Base-by-base conservation (phyloP, 2,113 vertebrate species). In the Rostratula benghalensis region DNA sequence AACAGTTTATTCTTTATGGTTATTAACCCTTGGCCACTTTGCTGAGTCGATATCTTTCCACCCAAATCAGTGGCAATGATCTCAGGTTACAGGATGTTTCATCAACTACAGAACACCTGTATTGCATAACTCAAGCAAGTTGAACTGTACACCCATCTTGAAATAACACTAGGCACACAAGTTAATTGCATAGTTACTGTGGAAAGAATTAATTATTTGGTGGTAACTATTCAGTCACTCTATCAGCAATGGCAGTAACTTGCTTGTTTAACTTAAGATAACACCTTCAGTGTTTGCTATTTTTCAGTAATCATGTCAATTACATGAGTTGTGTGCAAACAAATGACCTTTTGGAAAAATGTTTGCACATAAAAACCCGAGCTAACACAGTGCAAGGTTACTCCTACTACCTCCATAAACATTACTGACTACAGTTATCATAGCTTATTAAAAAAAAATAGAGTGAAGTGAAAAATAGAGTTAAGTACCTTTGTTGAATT, bases 121-220 rank as follows among this genome's bases (percentile, higher is more conserved):
- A 41, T 95, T 97, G 93, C 82, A 43, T 87, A 97, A 96, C 53
- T 61, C 84, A 46, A 59, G 54, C 25, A 37, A 87, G 63, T 6
- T 75, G 84, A 91, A 83, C 70, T 39, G 78, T 87, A 90, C 59
- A 84, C 69, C 67, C 60, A 23, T 86, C 78, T 50, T 93, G 89
- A 94, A 95, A 93, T 54, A 96, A 87, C 68, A 90, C 31, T 45
- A 48, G 28, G 74, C 71, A 79, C 43, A 84, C 33, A 86, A 87
- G 31, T 89, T 95, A 96, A 97, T 97, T 92, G 92, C 53, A 57
- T 31, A 57, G 77, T 54, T 90, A 77, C 86, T 63, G 79, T 64
- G 78, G 87, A 39, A 46, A 39, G 64, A 83, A 80, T 83, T 43
- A 83, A 83, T 91, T 93, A 80, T 92, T 86, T 90, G 61, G 41